Base-by-base conservation (phyloP, 2,113 vertebrate species). In the Herpetotheres cachinnans region DNA sequence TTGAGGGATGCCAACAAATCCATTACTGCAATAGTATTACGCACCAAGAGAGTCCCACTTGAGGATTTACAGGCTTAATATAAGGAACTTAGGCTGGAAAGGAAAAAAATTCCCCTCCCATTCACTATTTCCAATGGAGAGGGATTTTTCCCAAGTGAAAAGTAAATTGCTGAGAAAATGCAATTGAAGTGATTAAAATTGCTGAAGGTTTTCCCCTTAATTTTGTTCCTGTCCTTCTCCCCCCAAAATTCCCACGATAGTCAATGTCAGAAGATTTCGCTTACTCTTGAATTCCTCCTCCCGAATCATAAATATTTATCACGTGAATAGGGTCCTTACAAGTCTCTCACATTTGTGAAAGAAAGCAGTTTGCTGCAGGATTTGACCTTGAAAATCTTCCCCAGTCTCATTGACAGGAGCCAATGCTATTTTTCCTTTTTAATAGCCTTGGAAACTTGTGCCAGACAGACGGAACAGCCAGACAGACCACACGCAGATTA, bases 111-210 rank as follows among this genome's bases (percentile, higher is more conserved):
- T 93, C 63, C 78, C 54, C 90, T 93, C 78, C 36, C 66, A 65
- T 83, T 95, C 82, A 69, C 80, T 72, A 54, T 92, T 95, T 97
- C 90, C 86, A 95, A 67, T 94, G 90, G 90, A 95, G 90, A 93
- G 92, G 78, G 26, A 74, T 86, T 97, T 91, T 92, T 89, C 96
- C 96, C 96, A 93, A 95, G 96, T 94, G 97, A 94, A 96, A 96
- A 97, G 70, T 80, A 97, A 97, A 97, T 96, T 96, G 95, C 91
- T 95, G 95, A 96, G 93, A 97, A 97, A 97, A 97, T 76, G 58
- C 90, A 95, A 95, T 71, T 93, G 82, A 95, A 96, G 95, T 93
- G 44, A 97, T 95, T 96, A 89, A 96, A 98, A 97, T 74, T 96
- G 74, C 88, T 89, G 66, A 86, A 89, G 82, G 86, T 96, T 97